Conservation (phyloP, 2,113 vertebrate species). For the Falcunculus frontatus region DNA sequence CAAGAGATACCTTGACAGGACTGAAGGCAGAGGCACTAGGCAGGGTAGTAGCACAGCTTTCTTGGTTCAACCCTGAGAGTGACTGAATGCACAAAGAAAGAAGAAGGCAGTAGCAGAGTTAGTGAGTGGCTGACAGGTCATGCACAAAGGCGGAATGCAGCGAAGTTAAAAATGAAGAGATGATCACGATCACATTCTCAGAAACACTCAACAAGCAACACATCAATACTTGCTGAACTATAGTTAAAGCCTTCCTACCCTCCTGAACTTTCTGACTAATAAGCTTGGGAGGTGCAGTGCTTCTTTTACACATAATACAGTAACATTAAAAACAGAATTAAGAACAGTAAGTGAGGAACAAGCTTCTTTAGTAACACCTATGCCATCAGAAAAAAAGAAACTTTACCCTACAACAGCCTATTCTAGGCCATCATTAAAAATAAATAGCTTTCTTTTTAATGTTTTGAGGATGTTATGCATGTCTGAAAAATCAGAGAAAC, state of each 20-base stretch:
- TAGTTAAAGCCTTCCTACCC: not conserved
- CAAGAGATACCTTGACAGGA: constrained; percentile 67
- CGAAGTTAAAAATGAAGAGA: constrained; percentile 4
- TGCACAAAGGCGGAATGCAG: not conserved
- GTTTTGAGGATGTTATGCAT: not conserved
- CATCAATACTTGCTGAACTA: not conserved
- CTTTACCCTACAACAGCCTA: not conserved
- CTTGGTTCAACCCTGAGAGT: constrained; percentile 59
- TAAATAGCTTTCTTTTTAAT: not conserved
- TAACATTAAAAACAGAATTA: not conserved
- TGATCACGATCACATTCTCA: not conserved
- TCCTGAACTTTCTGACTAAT: not conserved
- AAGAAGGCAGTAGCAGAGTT: constrained; percentile 60
- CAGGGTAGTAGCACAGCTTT: constrained; percentile 59
- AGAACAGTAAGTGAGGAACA: not conserved
- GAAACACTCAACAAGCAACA: not conserved
- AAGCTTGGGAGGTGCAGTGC: not conserved
- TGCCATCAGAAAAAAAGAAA: not conserved
- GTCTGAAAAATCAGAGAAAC: not conserved
- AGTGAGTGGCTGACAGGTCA: not conserved
- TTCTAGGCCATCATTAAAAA: not conserved
- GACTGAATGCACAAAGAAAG: constrained; percentile 62
- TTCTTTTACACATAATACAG: not conserved
- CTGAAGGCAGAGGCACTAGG: constrained; percentile 63
- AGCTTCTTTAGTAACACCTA: not conserved